phyloP scores from a whole-genome alignment of 2,888 invertebrate genomes.

The Micropterix aruncella region DNA sequence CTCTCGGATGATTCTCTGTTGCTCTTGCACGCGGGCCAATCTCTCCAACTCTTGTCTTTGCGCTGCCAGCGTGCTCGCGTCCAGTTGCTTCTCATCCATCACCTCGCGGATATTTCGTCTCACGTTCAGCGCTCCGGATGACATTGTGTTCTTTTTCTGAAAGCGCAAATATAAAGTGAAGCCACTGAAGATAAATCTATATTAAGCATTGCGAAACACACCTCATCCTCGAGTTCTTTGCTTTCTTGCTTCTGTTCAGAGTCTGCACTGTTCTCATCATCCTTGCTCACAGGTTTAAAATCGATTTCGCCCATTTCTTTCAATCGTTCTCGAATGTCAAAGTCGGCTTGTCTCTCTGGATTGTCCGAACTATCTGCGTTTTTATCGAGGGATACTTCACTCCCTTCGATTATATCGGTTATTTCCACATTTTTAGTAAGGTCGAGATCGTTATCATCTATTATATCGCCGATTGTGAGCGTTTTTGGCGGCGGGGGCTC shows the following conservation, averaged over 20 bases:
- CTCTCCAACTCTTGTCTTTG: slow-evolving; percentile 88
- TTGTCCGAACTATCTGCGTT: slow-evolving; percentile 29
- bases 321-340: slow-evolving; percentile 45
- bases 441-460: slow-evolving; percentile 33
- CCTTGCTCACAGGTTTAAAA: slow-evolving; percentile 27
- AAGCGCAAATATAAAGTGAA: slow-evolving; percentile 11
- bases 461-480: slow-evolving; percentile 35
- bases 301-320: slow-evolving; percentile 47
- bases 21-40: slow-evolving; percentile 70
- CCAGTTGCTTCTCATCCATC: slow-evolving; percentile 84
- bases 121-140: slow-evolving; percentile 43
- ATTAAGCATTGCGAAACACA: too few species aligned
- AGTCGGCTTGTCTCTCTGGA: slow-evolving; percentile 27
- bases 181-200: too few species aligned
- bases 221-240: slow-evolving; percentile 18
- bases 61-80: slow-evolving; percentile 82
- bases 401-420: slow-evolving; percentile 31
- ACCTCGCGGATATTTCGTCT: slow-evolving; percentile 85
- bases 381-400: slow-evolving; percentile 27
- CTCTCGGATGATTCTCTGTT: slow-evolving; percentile 70
- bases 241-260: slow-evolving; percentile 17
- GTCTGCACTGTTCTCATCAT: slow-evolving; percentile 20
- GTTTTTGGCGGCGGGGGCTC: slow-evolving; percentile 20
- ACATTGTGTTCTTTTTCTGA: slow-evolving; percentile 29
- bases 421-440: slow-evolving; percentile 34